These are phyloP conservation scores for Amphilophus citrinellus DNA, from an alignment of 2,113 vertebrate species.

Conservation along the genomic window DNA sequence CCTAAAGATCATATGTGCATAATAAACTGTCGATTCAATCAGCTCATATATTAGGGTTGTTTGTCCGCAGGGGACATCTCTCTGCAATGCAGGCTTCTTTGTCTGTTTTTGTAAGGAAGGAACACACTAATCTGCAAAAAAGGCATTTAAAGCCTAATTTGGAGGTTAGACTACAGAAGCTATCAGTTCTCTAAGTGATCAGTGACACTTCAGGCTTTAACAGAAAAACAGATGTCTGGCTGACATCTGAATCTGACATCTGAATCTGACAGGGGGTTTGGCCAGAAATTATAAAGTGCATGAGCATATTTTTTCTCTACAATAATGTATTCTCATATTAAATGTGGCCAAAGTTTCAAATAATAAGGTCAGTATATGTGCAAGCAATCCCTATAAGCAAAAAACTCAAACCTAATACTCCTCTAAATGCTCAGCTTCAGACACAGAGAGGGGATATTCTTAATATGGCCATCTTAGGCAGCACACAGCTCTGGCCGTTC, in stretches of 20 bases:
- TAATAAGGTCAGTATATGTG: background rate
- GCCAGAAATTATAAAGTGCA: background rate
- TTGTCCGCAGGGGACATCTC: background rate
- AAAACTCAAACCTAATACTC: background rate
- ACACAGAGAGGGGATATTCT: background rate
- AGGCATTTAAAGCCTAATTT: constrained; percentile 17
- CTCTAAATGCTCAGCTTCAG: background rate
- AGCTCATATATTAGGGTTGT: constrained; percentile 1
- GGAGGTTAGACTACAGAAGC: background rate
- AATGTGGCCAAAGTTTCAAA: background rate
- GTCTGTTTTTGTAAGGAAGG: constrained; percentile 3
- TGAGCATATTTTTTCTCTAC: background rate
- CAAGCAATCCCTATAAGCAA: background rate
- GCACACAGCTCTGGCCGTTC: no score
- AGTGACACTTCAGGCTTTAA: background rate
- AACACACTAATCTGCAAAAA: constrained; percentile 22
- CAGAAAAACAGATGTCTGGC: background rate
- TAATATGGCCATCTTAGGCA: background rate
- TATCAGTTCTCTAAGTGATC: background rate
- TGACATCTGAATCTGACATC: background rate
- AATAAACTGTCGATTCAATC: constrained; percentile 17
- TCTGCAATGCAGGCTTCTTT: background rate
- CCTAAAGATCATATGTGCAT: constrained; percentile 15
- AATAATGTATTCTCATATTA: background rate
- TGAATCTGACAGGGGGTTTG: background rate